A percentile compares a stretch with the other conserved stretches of the same genome.
phyloP scores from a whole-genome alignment of 2,888 invertebrate genomes.

The Ichneumoninae sp. region DNA sequence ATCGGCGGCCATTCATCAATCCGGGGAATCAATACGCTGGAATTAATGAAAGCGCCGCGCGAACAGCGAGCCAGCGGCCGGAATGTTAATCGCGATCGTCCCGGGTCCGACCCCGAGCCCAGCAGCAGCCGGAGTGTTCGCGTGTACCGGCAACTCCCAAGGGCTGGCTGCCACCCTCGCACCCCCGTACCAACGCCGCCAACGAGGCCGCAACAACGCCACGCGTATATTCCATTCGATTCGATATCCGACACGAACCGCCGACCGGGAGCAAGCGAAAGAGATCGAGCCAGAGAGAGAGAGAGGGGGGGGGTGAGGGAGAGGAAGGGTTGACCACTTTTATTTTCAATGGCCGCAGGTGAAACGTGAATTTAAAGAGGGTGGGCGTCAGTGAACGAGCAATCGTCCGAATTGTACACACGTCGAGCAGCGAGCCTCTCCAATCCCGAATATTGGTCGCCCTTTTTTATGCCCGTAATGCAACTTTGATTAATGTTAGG shows the following conservation, averaged over 20 bases:
- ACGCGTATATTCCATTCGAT: conserved; percentile 76
- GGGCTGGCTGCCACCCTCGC: conserved; percentile 75
- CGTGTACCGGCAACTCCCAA: conserved; percentile 81
- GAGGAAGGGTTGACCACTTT: conserved; percentile 43
- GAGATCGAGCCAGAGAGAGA: conserved; percentile 52
- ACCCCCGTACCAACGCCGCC: conserved; percentile 66
- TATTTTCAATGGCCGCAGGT: conserved; percentile 71
- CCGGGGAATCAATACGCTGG: conserved; percentile 84
- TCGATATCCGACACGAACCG: conserved; percentile 69
- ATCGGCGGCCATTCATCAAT: conserved; percentile 85
- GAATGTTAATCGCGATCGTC: conserved; percentile 85
- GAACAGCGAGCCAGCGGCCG: conserved; percentile 84
- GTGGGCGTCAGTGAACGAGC: conserved; percentile 18
- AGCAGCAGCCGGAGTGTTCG: conserved; percentile 70
- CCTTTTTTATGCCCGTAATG: conserved; percentile 31
- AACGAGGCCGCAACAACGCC: conserved; percentile 72
- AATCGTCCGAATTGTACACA: conserved; percentile 49
- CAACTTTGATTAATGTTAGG: conserved; percentile 36
- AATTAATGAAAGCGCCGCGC: conserved; percentile 85
- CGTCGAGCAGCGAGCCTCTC: conserved; percentile 17
- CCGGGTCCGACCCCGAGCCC: conserved; percentile 79
- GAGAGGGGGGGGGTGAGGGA: conserved; percentile 27
- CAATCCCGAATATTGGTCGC: conserved; percentile 59
- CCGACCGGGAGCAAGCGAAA: conserved; percentile 48
- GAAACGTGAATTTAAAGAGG: conserved; percentile 56